phyloP scores from a whole-genome alignment of 2,888 invertebrate species.

The Thelaira solivaga region DNA sequence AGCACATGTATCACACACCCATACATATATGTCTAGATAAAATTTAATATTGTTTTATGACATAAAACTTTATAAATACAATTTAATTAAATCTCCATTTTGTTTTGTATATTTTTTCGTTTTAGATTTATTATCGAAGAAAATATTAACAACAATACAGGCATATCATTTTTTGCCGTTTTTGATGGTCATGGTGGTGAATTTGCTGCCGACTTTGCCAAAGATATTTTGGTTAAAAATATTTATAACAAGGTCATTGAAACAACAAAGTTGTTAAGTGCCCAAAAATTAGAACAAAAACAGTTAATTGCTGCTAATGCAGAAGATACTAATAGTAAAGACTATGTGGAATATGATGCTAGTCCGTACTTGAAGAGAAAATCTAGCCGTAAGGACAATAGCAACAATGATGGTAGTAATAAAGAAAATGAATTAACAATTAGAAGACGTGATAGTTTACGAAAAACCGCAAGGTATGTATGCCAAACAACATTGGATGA shows the following conservation, averaged over 20 bases:
- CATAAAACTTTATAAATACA: too few relatives aligned
- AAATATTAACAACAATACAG: constrained; percentile 87
- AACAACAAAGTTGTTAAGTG: constrained; percentile 83
- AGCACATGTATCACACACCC: too few relatives aligned
- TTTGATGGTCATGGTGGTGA: constrained; percentile 98
- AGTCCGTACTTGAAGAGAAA: constrained; percentile 73
- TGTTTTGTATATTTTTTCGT: constrained; percentile 1
- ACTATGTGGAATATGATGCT: constrained; percentile 69
- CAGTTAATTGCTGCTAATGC: constrained; percentile 53
- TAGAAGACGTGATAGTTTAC: constrained; percentile 74
- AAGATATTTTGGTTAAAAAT: constrained; percentile 90
- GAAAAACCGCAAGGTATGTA: constrained; percentile 72
- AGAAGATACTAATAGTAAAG: constrained; percentile 56
- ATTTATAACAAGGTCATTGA: constrained; percentile 87
- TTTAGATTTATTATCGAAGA: constrained; percentile 87
- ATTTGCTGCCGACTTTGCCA: constrained; percentile 94
- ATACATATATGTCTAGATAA: too few relatives aligned
- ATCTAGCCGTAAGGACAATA: constrained; percentile 69
- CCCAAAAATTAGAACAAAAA: constrained; percentile 71
- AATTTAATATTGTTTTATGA: too few relatives aligned
- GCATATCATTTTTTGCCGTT: constrained; percentile 92
- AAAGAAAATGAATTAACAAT: constrained; percentile 71
- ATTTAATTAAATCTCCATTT: background rate
- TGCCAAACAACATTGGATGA: background rate
- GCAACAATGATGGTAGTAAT: constrained; percentile 69